phyloP scores from a whole-genome alignment of 2,113 vertebrate species.

The Myotis yumanensis region DNA sequence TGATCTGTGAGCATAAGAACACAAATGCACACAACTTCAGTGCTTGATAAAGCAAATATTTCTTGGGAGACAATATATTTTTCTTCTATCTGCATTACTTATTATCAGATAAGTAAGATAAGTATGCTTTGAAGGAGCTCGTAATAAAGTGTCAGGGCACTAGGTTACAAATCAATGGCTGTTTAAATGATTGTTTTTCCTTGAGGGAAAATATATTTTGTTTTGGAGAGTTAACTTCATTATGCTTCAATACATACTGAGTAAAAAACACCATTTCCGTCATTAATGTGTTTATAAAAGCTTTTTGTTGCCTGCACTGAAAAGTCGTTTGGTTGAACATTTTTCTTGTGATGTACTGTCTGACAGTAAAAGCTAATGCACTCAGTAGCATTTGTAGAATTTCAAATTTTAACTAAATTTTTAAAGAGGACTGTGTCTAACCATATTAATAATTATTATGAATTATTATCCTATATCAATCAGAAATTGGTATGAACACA shows the following conservation, averaged over 20 bases:
- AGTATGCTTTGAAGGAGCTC: slow-evolving; percentile 61
- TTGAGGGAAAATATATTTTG: slow-evolving; percentile 76
- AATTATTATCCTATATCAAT: slow-evolving; percentile 50
- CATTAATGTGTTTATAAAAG: slow-evolving; percentile 82
- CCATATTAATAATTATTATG: slow-evolving; percentile 64
- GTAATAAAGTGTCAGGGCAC: slow-evolving; percentile 74
- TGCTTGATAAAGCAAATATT: slow-evolving; percentile 25
- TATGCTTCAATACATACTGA: slow-evolving; percentile 73
- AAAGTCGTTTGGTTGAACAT: slow-evolving; percentile 59
- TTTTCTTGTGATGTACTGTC: slow-evolving; percentile 72
- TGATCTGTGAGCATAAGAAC: neutral
- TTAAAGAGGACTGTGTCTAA: slow-evolving; percentile 60
- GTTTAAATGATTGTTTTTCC: slow-evolving; percentile 76
- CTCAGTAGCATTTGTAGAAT: slow-evolving; percentile 54
- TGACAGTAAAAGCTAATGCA: slow-evolving; percentile 76
- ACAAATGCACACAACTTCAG: neutral
- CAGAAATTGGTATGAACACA: slow-evolving; percentile 57
- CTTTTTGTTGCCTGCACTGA: slow-evolving; percentile 67
- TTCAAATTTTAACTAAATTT: slow-evolving; percentile 72
- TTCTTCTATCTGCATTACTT: slow-evolving; percentile 72
- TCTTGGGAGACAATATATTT: neutral
- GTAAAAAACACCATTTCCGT: slow-evolving; percentile 72
- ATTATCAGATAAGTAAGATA: slow-evolving; percentile 72
- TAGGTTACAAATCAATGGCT: slow-evolving; percentile 78
- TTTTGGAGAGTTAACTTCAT: slow-evolving; percentile 77